Conservation (phyloP, 2,888 invertebrate species). For the Pheosia gnoma region DNA sequence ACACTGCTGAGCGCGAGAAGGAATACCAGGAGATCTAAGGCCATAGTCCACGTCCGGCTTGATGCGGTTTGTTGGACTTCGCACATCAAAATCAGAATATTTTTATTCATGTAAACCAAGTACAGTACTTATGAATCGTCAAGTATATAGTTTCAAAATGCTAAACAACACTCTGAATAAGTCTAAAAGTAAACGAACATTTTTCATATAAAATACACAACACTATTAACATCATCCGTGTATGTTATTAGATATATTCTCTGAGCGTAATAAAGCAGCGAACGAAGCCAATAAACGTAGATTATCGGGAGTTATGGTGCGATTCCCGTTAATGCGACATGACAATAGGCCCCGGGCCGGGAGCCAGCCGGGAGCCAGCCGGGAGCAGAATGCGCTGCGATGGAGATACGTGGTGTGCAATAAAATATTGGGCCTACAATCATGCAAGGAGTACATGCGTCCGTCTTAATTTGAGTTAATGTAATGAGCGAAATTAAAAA, state of each 20-base stretch:
- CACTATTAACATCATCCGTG: background rate
- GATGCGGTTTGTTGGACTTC: too few relatives aligned
- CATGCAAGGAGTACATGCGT: conserved; percentile 4
- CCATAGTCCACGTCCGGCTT: too few relatives aligned
- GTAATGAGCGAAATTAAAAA: too few relatives aligned
- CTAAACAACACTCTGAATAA: too few relatives aligned
- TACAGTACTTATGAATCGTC: too few relatives aligned
- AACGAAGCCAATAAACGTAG: conserved; percentile 81
- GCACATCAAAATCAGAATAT: too few relatives aligned
- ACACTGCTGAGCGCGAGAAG: too few relatives aligned
- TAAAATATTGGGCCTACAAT: conserved; percentile 8
- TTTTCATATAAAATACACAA: background rate
- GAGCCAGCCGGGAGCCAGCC: conserved; percentile 43
- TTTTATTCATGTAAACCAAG: too few relatives aligned
- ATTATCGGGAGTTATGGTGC: conserved; percentile 83
- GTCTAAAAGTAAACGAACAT: too few relatives aligned
- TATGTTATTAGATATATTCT: background rate
- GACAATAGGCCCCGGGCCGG: conserved; percentile 74
- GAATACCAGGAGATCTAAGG: too few relatives aligned
- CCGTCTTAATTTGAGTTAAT: conserved; percentile 26
- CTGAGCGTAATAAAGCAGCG: conserved; percentile 62
- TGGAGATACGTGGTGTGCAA: conserved; percentile 34
- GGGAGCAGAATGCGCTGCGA: conserved; percentile 23
- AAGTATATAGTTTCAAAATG: too few relatives aligned
- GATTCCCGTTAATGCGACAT: conserved; percentile 79